These are phyloP conservation scores for Alectoris magna DNA, from an alignment of 2,797 vertebrate genomes.

Conservation along the genomic window DNA sequence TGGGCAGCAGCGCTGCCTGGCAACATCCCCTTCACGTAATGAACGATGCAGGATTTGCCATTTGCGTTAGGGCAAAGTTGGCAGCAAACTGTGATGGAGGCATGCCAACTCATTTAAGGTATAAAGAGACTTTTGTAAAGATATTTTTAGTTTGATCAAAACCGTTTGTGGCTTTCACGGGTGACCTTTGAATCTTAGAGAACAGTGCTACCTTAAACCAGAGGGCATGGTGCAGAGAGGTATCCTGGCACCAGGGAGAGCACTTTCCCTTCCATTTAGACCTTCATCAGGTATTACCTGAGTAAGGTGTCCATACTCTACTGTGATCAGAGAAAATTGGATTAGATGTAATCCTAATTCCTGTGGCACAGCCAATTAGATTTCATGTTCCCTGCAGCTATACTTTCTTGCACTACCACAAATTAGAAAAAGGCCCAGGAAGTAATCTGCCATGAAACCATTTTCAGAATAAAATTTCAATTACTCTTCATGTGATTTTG, in stretches of 20 bases:
- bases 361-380: constrained; percentile 23
- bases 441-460: constrained; percentile 3
- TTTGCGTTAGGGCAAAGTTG: background rate
- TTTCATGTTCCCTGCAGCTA: constrained; percentile 6
- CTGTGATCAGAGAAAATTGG: constrained; percentile 18
- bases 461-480: background rate
- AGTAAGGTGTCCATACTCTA: background rate
- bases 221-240: background rate
- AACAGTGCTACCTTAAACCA: background rate
- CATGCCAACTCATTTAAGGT: background rate
- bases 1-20: background rate
- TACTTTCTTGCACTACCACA: background rate
- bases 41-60: accelerated
- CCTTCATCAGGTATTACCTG: accelerated
- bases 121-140: background rate
- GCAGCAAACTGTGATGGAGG: background rate
- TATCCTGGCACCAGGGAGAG: background rate
- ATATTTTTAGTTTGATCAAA: background rate
- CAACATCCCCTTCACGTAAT: background rate
- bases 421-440: background rate
- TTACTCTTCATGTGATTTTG: background rate
- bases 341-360: background rate
- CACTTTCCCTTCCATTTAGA: background rate
- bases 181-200: background rate
- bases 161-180: background rate